Percentiles rank a stretch among this genome's conserved stretches.
Conservation (phyloP, 2,113 vertebrate genomes). For the Myxocyprinus asiaticus region DNA sequence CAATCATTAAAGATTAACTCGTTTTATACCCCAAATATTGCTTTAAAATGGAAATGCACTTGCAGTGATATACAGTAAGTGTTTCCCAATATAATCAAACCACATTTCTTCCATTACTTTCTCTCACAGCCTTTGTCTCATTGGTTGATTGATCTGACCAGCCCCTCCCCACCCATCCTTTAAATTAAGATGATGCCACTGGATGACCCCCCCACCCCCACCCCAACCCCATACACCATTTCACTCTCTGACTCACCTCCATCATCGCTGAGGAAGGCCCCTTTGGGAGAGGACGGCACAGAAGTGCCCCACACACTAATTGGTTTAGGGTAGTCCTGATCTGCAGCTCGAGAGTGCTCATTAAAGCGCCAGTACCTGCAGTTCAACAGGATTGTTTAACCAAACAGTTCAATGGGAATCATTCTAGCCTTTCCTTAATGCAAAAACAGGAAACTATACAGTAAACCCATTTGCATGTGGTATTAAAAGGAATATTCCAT, state of each 20-base stretch:
- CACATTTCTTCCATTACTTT: background rate
- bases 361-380: constrained; percentile 97
- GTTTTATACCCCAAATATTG: background rate
- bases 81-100: too few species aligned
- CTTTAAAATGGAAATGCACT: too few species aligned
- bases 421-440: background rate
- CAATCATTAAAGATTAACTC: background rate
- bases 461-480: too few species aligned
- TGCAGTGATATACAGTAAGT: too few species aligned
- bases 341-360: constrained; percentile 82
- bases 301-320: constrained; percentile 91
- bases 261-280: constrained; percentile 90
- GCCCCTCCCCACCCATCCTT: constrained; percentile 54
- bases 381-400: background rate
- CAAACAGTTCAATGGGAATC: background rate
- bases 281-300: constrained; percentile 87
- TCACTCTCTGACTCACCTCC: constrained; percentile 78
- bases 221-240: background rate
- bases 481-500: too few species aligned
- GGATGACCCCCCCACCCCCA: background rate
- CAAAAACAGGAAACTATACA: background rate
- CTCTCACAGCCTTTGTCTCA: background rate
- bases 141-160: constrained; percentile 19
- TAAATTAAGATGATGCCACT: constrained; percentile 39
- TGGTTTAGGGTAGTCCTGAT: constrained; percentile 89